Conservation (phyloP, 1,140 invertebrate genomes). For the Drosophila ananassae region DNA sequence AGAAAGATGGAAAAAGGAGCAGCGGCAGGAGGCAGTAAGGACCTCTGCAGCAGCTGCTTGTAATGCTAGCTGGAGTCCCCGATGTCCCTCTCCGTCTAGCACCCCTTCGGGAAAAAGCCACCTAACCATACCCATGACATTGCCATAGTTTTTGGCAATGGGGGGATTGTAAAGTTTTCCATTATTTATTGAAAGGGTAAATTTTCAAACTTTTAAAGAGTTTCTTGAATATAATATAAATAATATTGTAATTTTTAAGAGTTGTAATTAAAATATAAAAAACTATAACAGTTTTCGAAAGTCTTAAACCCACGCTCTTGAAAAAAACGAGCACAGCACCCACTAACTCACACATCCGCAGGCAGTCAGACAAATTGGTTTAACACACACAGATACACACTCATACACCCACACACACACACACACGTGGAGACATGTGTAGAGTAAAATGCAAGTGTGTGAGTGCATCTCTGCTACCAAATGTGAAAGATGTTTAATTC, state of each 20-base stretch:
- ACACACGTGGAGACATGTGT: constrained; percentile 8
- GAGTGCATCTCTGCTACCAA: constrained; percentile 47
- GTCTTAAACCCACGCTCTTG: constrained; percentile 17
- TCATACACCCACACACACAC: background rate
- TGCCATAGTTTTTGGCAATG: background rate
- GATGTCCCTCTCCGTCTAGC: background rate
- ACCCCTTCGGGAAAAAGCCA: background rate
- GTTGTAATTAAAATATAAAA: background rate
- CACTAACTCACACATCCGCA: constrained; percentile 31
- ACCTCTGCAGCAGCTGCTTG: constrained; percentile 42
- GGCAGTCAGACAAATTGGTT: constrained; percentile 77
- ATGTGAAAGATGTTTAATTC: constrained; percentile 72
- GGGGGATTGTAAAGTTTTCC: background rate
- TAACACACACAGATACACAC: constrained; percentile 46
- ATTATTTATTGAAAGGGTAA: background rate
- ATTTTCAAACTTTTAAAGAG: no score
- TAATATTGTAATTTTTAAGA: no score
- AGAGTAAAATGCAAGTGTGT: constrained; percentile 25
- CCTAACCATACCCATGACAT: background rate
- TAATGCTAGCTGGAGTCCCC: constrained; percentile 33
- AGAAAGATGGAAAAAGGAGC: constrained; percentile 34
- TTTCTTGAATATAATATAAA: no score
- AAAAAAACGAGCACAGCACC: constrained; percentile 34
- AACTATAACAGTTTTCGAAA: background rate
- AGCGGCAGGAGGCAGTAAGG: constrained; percentile 10